Base-by-base conservation (phyloP, 2,797 vertebrate genomes). In the Acomys russatus region DNA sequence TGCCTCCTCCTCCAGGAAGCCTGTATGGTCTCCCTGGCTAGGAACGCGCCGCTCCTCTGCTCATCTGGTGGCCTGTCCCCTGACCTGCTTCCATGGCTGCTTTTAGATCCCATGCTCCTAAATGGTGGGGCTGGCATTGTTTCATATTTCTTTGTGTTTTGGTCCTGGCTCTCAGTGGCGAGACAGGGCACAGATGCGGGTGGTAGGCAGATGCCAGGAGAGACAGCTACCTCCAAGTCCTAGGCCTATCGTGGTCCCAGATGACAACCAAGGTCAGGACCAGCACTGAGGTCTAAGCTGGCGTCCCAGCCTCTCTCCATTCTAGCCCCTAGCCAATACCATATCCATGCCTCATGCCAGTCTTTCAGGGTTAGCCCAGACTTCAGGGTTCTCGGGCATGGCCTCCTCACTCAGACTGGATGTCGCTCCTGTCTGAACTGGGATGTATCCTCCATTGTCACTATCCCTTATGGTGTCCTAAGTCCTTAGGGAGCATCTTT, bases 311-410 rank as follows among this genome's bases (percentile, higher is more conserved):
- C 61, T 17, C 17, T 0, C 12, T 9, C 30, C 25, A 3, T 9
- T 3, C 71, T 2, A 38, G 30, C 18, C 17, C 35, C 14, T 2
- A 0, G 0, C 2, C 6, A 38, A 3, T 10, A 10, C 22, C 22
- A 25, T 63, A 10, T 33, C 11, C 12, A 22, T 30, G 17, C 23
- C 12, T 59, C 35, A 20, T 4, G 12, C 8, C 14, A 10, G 30
- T 23, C 44, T 49, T 7, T 2, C 18, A 9, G 25, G 71, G 35
- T 49, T 71, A 20, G 49, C 49, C n/a, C 22, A 70, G 17, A 33
- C 38, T 51, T 44, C 30, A 0, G 56, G 51, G 1, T 9, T 49
- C 35, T 63, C 2, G 3, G 1, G 4, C 38, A 11, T 5, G 44
- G 35, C 56, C 20, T 1, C 0, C 0, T 3, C 23, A 23, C 76